A percentile compares a stretch with the other conserved stretches of the same genome.
phyloP scores from a whole-genome alignment of 2,888 invertebrate species.

The Ashinkailepas kermadecensis region DNA sequence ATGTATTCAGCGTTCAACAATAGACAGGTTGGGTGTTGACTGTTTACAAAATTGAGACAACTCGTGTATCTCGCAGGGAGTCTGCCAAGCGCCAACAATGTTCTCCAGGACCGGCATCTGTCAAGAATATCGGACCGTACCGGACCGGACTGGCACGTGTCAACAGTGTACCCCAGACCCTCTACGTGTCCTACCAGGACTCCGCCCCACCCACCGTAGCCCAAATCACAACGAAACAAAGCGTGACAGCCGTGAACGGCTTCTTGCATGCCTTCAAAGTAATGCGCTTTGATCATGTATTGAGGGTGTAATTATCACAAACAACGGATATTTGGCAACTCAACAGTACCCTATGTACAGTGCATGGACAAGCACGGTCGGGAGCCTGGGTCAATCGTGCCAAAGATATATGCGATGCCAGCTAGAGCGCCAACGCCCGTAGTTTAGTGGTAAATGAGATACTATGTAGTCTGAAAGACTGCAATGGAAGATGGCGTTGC shows the following conservation, averaged over 20 bases:
- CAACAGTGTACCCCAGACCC: background rate
- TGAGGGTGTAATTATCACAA: conserved; percentile 19
- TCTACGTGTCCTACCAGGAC: background rate
- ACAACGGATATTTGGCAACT: conserved; percentile 23
- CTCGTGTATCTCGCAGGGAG: background rate
- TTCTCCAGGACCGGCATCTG: too few species aligned
- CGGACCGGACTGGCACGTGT: too few species aligned
- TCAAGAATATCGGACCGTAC: too few species aligned
- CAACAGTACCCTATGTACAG: conserved; percentile 23
- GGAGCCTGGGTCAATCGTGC: background rate
- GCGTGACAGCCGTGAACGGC: too few species aligned
- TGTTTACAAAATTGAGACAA: conserved; percentile 15
- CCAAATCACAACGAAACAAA: background rate
- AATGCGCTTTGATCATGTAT: conserved; percentile 14
- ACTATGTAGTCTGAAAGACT: conserved; percentile 18
- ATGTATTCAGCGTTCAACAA: conserved; percentile 17
- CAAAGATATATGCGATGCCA: background rate
- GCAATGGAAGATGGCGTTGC: conserved; percentile 12
- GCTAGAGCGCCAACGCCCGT: background rate
- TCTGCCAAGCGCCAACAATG: background rate
- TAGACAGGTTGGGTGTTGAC: background rate
- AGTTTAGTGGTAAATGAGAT: conserved; percentile 3
- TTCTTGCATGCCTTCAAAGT: background rate
- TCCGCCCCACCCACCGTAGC: background rate
- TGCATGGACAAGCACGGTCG: background rate